Evolutionary conservation across 2,888 invertebrate genomes (phyloP).

Genomic region (Nephrocerus scutellatus): DNA sequence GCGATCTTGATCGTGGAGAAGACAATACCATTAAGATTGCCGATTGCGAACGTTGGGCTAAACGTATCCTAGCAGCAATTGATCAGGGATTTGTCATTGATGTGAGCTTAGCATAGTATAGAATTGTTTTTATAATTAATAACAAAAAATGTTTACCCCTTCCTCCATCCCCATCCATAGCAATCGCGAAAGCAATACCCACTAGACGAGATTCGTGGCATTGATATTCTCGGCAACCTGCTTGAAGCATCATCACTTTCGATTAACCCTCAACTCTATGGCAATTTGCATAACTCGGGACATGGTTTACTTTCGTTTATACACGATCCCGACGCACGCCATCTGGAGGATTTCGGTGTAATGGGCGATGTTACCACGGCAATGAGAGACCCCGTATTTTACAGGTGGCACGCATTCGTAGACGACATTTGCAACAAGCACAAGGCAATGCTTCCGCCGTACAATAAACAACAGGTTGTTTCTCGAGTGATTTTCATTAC

Average conservation of each 20-base stretch:
- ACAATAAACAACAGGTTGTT: constrained; percentile 49
- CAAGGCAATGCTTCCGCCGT: constrained; percentile 57
- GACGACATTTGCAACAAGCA: constrained; percentile 67
- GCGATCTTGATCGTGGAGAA: constrained; percentile 55
- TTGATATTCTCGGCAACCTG: constrained; percentile 72
- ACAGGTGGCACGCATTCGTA: constrained; percentile 75
- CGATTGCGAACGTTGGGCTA: constrained; percentile 64
- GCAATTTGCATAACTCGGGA: constrained; percentile 75
- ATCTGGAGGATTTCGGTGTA: constrained; percentile 66
- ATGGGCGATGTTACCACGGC: constrained; percentile 78
- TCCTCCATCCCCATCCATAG: no score
- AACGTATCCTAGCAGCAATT: constrained; percentile 63
- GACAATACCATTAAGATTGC: constrained; percentile 50
- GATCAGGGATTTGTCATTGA: constrained; percentile 55
- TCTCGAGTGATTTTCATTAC: background rate
- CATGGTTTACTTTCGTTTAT: constrained; percentile 68
- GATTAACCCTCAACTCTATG: constrained; percentile 62
- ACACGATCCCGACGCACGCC: constrained; percentile 69
- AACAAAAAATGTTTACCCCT: no score
- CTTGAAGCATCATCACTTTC: constrained; percentile 66
- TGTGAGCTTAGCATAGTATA: constrained; percentile 45
- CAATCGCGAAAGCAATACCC: constrained; percentile 29
- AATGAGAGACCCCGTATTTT: constrained; percentile 81
- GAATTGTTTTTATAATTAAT: no score
- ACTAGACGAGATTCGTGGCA: constrained; percentile 53